Percentiles rank a stretch among this genome's conserved stretches.
These are phyloP conservation scores for Allophyes oxyacanthae DNA, from an alignment of 2,888 invertebrate species.

Conservation along the genomic window DNA sequence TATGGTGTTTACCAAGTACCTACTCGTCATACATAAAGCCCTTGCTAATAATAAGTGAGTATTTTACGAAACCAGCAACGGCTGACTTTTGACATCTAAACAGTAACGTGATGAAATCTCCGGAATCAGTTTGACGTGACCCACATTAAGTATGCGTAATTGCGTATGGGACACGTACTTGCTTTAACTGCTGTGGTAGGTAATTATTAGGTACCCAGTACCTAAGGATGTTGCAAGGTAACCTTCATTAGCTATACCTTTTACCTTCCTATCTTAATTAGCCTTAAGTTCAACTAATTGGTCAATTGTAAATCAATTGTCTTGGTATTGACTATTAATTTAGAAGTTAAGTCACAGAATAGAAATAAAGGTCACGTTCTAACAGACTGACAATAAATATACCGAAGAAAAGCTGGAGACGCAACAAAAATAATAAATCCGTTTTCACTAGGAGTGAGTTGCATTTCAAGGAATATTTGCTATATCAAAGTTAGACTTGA, in stretches of 20 bases:
- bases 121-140: constrained; percentile 12
- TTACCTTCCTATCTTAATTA: neutral
- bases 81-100: neutral
- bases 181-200: constrained; percentile 3
- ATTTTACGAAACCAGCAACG: neutral
- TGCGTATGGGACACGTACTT: constrained; percentile 4
- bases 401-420: too few relatives aligned
- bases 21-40: neutral
- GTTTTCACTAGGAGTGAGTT: too few relatives aligned
- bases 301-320: neutral
- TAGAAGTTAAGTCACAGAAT: too few relatives aligned
- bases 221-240: constrained; percentile 5
- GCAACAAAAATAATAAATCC: too few relatives aligned
- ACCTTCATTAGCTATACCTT: constrained; percentile 4
- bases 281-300: neutral
- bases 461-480: too few relatives aligned
- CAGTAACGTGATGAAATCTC: constrained; percentile 21
- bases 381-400: too few relatives aligned
- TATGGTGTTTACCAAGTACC: neutral
- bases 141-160: constrained; percentile 1
- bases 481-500: too few relatives aligned
- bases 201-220: constrained; percentile 12
- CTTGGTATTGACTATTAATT: too few relatives aligned
- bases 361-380: too few relatives aligned
- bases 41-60: neutral